A percentile compares a stretch with the other conserved stretches of the same genome.
These are phyloP conservation scores for Glaucopsyche alexis DNA, from an alignment of 2,888 invertebrate species.

Conservation along the genomic window DNA sequence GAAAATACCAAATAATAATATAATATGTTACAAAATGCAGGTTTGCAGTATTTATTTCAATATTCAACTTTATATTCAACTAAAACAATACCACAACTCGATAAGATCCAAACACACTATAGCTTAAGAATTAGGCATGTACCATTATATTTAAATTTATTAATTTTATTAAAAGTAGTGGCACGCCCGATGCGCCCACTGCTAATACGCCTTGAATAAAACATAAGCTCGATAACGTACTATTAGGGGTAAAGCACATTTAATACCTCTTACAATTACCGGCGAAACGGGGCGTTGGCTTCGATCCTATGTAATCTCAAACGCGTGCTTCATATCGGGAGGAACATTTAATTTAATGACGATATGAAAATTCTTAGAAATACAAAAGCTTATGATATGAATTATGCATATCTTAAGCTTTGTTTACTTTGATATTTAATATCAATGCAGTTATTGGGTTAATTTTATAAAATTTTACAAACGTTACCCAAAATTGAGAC, in stretches of 20 bases:
- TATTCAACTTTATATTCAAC: slow-evolving; percentile 39
- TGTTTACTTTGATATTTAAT: slow-evolving; percentile 6
- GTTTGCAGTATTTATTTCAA: not conserved
- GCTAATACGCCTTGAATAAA: slow-evolving; percentile 75
- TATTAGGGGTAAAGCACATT: slow-evolving; percentile 70
- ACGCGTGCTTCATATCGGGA: slow-evolving; percentile 55
- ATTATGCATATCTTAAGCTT: slow-evolving; percentile 7
- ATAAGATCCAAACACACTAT: slow-evolving; percentile 37
- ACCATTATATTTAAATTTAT: slow-evolving; percentile 52
- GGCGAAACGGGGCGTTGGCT: slow-evolving; percentile 52
- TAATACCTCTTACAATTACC: slow-evolving; percentile 69
- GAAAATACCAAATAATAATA: too few species aligned
- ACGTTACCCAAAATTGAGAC: not conserved
- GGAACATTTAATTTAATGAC: slow-evolving; percentile 68
- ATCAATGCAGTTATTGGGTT: not conserved
- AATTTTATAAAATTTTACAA: too few species aligned
- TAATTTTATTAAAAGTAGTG: slow-evolving; percentile 61
- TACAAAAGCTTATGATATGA: slow-evolving; percentile 13
- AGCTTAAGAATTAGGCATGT: slow-evolving; percentile 31
- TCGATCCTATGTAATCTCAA: slow-evolving; percentile 53
- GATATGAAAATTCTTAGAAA: slow-evolving; percentile 55
- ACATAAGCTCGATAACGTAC: slow-evolving; percentile 74
- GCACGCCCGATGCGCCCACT: slow-evolving; percentile 56
- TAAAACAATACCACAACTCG: slow-evolving; percentile 49
- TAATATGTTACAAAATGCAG: too few species aligned